Conservation (phyloP, 2,113 vertebrate genomes). For the Oncorhynchus tshawytscha region DNA sequence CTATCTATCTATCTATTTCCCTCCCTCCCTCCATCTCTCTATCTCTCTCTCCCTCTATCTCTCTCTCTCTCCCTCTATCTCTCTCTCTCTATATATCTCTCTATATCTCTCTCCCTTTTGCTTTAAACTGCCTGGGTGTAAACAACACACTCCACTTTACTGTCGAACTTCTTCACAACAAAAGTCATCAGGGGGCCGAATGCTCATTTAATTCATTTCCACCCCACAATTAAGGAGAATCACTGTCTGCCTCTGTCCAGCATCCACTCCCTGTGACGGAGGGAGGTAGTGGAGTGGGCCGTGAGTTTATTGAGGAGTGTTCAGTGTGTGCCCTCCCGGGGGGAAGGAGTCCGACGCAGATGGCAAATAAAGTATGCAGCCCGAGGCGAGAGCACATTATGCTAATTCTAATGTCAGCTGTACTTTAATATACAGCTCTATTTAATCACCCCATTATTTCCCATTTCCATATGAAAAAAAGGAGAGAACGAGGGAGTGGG, state of each 20-base stretch:
- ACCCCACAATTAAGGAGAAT: slow-evolving; percentile 55
- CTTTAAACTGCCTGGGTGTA: slow-evolving; percentile 27
- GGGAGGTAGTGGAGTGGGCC: slow-evolving; percentile 69
- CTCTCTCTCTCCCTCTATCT: not conserved
- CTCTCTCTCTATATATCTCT: not conserved
- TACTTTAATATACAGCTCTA: slow-evolving; percentile 99
- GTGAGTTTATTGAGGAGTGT: slow-evolving; percentile 90
- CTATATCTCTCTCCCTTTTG: slow-evolving; percentile 1
- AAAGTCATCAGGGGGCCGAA: slow-evolving; percentile 85
- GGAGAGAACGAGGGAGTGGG: slow-evolving; percentile 18
- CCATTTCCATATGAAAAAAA: slow-evolving; percentile 95
- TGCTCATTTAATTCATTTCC: slow-evolving; percentile 93
- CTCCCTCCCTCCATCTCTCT: not conserved
- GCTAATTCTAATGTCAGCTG: slow-evolving; percentile 99
- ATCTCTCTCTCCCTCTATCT: no score
- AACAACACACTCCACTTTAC: slow-evolving; percentile 9
- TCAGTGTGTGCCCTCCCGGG: slow-evolving; percentile 85
- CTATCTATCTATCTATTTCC: not conserved
- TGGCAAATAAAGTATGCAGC: slow-evolving; percentile 99
- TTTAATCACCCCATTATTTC: slow-evolving; percentile 99
- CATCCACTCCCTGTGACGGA: slow-evolving; percentile 82
- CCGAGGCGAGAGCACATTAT: slow-evolving; percentile 99
- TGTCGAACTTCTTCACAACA: slow-evolving; percentile 75
- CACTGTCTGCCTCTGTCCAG: slow-evolving; percentile 55
- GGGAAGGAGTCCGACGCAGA: slow-evolving; percentile 97